phyloP scores from a whole-genome alignment of 2,113 vertebrate species.

The Dromaius novaehollandiae region DNA sequence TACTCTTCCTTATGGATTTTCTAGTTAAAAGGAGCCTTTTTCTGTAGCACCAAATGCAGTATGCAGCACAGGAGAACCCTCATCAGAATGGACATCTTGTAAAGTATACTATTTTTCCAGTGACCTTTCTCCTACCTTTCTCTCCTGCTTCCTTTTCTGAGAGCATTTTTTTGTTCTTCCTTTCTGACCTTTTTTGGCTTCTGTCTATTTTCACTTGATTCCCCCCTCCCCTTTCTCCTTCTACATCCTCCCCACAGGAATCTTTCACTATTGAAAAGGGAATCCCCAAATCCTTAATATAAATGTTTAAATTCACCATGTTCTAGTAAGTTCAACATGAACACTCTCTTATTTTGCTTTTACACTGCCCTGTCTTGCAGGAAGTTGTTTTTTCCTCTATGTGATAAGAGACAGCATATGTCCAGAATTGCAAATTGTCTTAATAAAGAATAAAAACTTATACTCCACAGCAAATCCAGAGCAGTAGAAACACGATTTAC shows the following conservation, averaged over 20 bases:
- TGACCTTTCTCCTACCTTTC: background rate
- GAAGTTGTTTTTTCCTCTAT: background rate
- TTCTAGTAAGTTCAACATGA: background rate
- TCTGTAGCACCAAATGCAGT: background rate
- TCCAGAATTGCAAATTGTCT: background rate
- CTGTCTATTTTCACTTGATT: background rate
- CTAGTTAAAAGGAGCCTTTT: background rate
- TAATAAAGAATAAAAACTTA: background rate
- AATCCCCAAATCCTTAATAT: background rate
- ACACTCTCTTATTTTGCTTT: background rate
- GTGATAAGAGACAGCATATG: accelerated
- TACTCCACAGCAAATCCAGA: background rate
- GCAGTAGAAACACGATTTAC: background rate
- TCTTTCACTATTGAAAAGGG: background rate
- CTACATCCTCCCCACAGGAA: background rate
- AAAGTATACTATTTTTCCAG: background rate
- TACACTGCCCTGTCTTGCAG: background rate
- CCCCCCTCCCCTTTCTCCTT: background rate
- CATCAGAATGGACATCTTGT: background rate
- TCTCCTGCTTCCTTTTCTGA: background rate
- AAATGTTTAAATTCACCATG: background rate
- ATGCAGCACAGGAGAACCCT: background rate
- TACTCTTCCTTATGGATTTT: background rate
- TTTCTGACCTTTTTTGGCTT: background rate
- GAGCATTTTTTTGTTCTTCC: background rate